Conservation (phyloP, 2,797 vertebrate species). For the Petrocephalus schoutedeni region DNA sequence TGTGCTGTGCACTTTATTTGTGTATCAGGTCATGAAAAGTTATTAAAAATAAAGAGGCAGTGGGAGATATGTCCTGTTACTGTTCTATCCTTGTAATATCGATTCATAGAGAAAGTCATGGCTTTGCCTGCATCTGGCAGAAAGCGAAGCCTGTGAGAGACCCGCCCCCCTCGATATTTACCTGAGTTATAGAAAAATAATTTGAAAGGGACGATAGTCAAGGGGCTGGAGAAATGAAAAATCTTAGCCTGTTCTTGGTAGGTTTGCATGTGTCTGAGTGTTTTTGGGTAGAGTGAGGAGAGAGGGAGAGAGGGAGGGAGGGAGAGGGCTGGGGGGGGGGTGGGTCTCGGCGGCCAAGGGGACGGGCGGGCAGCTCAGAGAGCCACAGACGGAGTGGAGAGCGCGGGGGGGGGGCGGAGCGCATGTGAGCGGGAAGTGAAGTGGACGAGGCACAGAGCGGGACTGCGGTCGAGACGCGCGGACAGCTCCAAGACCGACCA, state of each 20-base stretch:
- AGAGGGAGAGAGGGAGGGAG: background rate
- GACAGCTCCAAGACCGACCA: background rate
- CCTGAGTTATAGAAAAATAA: background rate
- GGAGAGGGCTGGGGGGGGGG: background rate
- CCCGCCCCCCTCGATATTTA: background rate
- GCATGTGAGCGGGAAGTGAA: background rate
- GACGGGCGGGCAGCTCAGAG: slow-evolving; percentile 75
- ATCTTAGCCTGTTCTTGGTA: background rate
- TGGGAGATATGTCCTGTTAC: background rate
- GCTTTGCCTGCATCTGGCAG: background rate
- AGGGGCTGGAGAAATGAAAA: background rate
- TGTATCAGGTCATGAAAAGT: background rate
- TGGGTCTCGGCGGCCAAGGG: slow-evolving; percentile 58
- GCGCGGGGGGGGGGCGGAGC: background rate
- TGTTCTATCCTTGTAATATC: background rate
- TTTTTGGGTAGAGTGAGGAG: background rate
- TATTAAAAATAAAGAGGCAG: background rate
- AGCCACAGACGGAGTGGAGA: background rate
- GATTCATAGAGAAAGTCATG: background rate
- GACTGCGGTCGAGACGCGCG: background rate
- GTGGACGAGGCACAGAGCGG: background rate
- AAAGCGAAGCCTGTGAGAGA: background rate
- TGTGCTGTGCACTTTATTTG: background rate
- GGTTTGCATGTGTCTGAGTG: background rate
- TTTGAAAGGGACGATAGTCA: background rate